Base-by-base conservation (phyloP, 2,888 invertebrate genomes). In the Gymnosoma rotundatum region DNA sequence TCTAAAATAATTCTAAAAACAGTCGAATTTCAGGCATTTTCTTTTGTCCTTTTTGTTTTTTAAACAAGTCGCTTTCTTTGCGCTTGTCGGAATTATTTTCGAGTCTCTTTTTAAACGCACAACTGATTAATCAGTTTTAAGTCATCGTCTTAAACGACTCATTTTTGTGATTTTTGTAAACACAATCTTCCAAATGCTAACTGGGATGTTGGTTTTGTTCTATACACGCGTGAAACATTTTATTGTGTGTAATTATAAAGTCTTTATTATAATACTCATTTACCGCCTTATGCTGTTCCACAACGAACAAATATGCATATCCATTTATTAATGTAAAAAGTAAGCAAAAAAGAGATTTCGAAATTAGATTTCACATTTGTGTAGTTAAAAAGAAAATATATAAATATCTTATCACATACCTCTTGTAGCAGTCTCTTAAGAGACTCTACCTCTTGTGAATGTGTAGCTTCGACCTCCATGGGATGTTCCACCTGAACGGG, bases 371-470 rank as follows among this genome's bases (percentile, higher is more conserved):
- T 36, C 16, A 16, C 2, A 50, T 20, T 36, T 54, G 18, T 12
- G 12, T 58, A 66, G 32, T 56, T 25, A 36, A 8, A 38, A 10
- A 10, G 0, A 58, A n/a, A n/a, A n/a, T n/a, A 32, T 32, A 54
- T 12, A n/a, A 42, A 12, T 16, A 38, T 0, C 9, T 63, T 18
- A 2, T 9, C 9, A 75, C 90, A 89, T 93, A 96, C 97, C 95
- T 97, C 97, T 92, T 96, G 96, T 86, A 97, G 92, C 85, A 97
- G 94, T 85, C 95, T 93, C 89, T 95, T 93, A 16, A 97, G 93
- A 88, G 96, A 95, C 91, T 95, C 95, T 72, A 96, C 95, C 88
- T 96, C 96, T 66, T 91, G 92, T 80, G 92, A 92, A 87, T 91
- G 92, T 56, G 92, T 93, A 76, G 91, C 89, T 83, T 92, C 92